Conservation (phyloP, 2,888 invertebrate species). For the Xestia rhomboidea region DNA sequence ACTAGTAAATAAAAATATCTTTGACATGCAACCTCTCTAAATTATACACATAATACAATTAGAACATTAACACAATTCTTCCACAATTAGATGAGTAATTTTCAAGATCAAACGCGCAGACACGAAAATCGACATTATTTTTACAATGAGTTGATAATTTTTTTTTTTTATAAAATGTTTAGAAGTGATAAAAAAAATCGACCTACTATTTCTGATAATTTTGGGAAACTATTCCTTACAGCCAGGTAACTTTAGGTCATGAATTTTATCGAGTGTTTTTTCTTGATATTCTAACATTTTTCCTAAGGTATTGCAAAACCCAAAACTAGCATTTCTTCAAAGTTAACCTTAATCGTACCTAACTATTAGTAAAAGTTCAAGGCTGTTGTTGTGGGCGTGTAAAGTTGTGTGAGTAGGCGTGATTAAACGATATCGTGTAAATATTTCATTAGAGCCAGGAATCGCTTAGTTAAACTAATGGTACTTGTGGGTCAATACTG, state of each 20-base stretch:
- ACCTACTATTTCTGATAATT: not conserved
- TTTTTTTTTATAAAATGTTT: not conserved
- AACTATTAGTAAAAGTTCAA: conserved; percentile 20
- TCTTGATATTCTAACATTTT: not conserved
- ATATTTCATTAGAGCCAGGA: conserved; percentile 55
- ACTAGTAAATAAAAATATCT: not conserved
- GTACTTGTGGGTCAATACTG: conserved; percentile 28
- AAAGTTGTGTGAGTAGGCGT: conserved; percentile 43
- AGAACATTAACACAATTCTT: too few species aligned
- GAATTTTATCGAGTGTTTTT: not conserved
- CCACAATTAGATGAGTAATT: not conserved
- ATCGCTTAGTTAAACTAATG: conserved; percentile 44
- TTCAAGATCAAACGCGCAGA: not conserved
- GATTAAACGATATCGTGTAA: conserved; percentile 56
- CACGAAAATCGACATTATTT: not conserved
- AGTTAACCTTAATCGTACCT: not conserved
- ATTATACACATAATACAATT: not conserved
- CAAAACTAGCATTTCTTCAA: not conserved
- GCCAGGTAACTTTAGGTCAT: not conserved
- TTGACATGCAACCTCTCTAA: not conserved
- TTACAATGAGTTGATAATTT: not conserved
- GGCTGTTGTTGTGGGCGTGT: conserved; percentile 19
- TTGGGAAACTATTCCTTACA: not conserved
- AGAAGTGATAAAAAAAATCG: not conserved
- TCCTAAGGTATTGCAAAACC: not conserved